Evolutionary conservation across 2,113 vertebrate species (phyloP), one percentile per base, ranked within the genome.

Genomic region (Dendropsophus ebraccatus): DNA sequence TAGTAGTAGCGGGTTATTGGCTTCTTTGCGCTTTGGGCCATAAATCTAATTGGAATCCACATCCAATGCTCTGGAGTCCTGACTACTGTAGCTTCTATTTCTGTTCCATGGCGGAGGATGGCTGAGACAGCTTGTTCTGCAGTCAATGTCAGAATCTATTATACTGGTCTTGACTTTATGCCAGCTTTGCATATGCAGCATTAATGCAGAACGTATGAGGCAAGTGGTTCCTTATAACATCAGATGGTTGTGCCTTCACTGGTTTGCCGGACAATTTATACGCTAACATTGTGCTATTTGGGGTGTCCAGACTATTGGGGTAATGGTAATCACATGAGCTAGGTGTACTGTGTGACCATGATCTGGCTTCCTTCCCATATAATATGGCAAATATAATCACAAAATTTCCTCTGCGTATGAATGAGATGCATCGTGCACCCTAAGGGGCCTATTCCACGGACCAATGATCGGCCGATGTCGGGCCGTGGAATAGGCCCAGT

Each of bases 151-250:
- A 69, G 30, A 69, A 69, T 37, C 32, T 16, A 35, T 69, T 69
- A 69, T 7, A 37, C 32, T 69, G 10, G 65, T 30, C 32, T 21
- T 69, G 65, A 69, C 32, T 30, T 21, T 32, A 9, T 69, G 30
- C 62, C 62, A 67, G 16, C 62, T 35, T n/a, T 67, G 62, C 32
- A 35, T 35, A 69, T 69, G 65, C 65, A 69, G 65, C 65, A 69
- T 21, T 37, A 4, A 1, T 35, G 9, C 65, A 35, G 65, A 69
- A 69, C 65, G 37, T 35, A 67, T 32, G 13, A 67, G 32, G 30
- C 17, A 35, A 32, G 62, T 67, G 14, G 28, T 17, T 32, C 13
- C 14, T 28, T 32, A 28, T 12, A 30, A 32, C 30, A 25, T 67
- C 62, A 30, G 17, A 30, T 32, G 62, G 25, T 30, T 67, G 28